These are phyloP conservation scores for Ailuropoda melanoleuca DNA, from an alignment of 2,113 vertebrate species.

Conservation along the genomic window DNA sequence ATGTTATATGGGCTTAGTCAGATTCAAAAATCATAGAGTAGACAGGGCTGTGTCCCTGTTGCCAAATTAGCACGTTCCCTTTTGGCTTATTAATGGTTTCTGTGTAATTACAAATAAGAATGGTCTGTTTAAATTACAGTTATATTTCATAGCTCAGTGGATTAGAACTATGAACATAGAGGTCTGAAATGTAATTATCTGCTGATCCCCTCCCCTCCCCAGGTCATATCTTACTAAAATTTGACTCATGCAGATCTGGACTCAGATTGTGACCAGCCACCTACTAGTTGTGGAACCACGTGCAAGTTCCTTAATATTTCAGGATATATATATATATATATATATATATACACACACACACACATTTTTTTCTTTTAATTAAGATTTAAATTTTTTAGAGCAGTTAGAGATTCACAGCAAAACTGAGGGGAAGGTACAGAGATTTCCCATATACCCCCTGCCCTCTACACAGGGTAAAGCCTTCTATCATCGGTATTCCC, in stretches of 20 bases:
- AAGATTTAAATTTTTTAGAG: not conserved
- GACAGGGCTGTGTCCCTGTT: constrained; percentile 7
- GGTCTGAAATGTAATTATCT: constrained; percentile 37
- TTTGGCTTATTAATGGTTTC: constrained; percentile 67
- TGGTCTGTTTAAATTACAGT: constrained; percentile 56
- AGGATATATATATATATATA: not conserved
- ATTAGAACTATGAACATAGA: not conserved
- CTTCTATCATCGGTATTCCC: not conserved
- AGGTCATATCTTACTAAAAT: not conserved
- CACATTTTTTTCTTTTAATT: not conserved
- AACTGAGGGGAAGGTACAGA: not conserved
- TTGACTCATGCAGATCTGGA: not conserved
- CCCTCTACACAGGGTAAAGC: too few relatives aligned
- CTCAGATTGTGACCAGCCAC: not conserved
- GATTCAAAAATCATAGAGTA: constrained; percentile 48
- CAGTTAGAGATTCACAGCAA: not conserved
- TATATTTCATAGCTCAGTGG: constrained; percentile 33
- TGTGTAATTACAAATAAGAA: constrained; percentile 71
- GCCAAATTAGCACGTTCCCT: constrained; percentile 67
- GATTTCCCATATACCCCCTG: not conserved
- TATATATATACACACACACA: too few relatives aligned
- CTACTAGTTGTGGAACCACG: not conserved
- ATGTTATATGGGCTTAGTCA: constrained; percentile 39
- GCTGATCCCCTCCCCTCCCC: rapidly evolving
- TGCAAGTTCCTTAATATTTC: not conserved